Conservation (phyloP, 1,140 invertebrate species). For the Dryas iulia region DNA sequence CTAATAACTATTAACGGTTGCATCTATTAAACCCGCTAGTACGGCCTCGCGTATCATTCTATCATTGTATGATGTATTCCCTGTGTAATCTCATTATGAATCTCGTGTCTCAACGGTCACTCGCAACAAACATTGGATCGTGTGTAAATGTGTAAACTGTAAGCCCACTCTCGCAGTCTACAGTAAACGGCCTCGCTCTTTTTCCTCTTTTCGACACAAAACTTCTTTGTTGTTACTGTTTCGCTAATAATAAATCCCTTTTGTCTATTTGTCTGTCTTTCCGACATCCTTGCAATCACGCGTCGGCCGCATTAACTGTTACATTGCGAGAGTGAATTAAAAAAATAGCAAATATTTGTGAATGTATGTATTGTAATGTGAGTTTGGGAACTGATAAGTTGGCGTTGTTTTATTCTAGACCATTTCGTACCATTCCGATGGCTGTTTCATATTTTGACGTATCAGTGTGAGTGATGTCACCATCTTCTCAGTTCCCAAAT, state of each 20-base stretch:
- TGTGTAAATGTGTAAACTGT: conserved; percentile 48
- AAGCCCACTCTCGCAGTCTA: conserved; percentile 51
- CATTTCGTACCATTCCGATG: conserved; percentile 40
- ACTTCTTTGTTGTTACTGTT: conserved; percentile 14
- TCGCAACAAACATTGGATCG: conserved; percentile 73
- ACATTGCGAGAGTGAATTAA: conserved; percentile 48
- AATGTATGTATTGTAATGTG: conserved; percentile 44
- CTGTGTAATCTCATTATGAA: conserved; percentile 76
- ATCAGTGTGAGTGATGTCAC: conserved; percentile 32
- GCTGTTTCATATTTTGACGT: conserved; percentile 61
- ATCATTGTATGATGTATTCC: conserved; percentile 39
- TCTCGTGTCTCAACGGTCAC: conserved; percentile 72
- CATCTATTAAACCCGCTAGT: conserved; percentile 73
- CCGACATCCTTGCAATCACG: background rate
- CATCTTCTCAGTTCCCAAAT: conserved; percentile 30
- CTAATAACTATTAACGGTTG: conserved; percentile 70
- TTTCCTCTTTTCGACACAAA: conserved; percentile 17
- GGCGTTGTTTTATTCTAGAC: conserved; percentile 55
- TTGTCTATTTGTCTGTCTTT: conserved; percentile 10
- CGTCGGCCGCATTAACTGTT: conserved; percentile 7
- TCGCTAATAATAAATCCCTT: conserved; percentile 9
- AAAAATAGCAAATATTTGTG: conserved; percentile 70
- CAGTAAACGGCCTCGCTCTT: conserved; percentile 29
- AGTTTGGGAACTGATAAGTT: conserved; percentile 36
- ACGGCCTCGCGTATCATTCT: conserved; percentile 60